Conservation (phyloP, 2,797 vertebrate genomes). For the Epinephelus coioides region DNA sequence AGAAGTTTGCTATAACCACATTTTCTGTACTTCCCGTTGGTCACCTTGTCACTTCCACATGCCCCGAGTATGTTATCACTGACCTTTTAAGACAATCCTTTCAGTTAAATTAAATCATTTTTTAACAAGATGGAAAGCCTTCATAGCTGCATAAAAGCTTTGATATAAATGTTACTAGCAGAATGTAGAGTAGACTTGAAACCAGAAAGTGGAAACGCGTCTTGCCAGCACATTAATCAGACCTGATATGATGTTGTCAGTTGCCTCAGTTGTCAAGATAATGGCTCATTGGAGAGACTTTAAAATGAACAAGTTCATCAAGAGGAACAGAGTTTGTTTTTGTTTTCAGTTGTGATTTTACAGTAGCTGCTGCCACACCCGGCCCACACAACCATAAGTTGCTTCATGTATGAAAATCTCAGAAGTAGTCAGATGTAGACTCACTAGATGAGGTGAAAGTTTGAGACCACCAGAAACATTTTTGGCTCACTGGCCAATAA, state of each 20-base stretch:
- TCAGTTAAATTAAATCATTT: background rate
- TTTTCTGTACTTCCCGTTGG: background rate
- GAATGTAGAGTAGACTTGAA: constrained; percentile 11
- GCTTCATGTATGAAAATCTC: background rate
- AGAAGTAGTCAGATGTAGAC: constrained; percentile 1
- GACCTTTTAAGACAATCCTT: background rate
- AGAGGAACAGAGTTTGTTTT: constrained; percentile 17
- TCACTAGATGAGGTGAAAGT: no score
- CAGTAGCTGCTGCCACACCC: background rate
- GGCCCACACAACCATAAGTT: background rate
- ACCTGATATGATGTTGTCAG: constrained; percentile 33
- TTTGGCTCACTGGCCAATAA: background rate
- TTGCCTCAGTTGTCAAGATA: constrained; percentile 21
- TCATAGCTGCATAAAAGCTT: background rate
- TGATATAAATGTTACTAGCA: background rate
- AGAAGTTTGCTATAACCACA: background rate
- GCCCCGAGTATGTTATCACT: background rate
- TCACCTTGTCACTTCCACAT: constrained; percentile 2
- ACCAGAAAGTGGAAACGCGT: background rate
- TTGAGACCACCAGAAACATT: background rate
- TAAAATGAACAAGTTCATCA: constrained; percentile 16
- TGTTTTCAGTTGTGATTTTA: constrained; percentile 9
- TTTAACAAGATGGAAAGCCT: background rate
- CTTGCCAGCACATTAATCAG: constrained; percentile 31
- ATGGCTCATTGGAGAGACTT: constrained; percentile 2